Evolutionary conservation across 1,140 invertebrate species (phyloP), one percentile per base, ranked within the genome.

Genomic region (Diuraphis noxia): DNA sequence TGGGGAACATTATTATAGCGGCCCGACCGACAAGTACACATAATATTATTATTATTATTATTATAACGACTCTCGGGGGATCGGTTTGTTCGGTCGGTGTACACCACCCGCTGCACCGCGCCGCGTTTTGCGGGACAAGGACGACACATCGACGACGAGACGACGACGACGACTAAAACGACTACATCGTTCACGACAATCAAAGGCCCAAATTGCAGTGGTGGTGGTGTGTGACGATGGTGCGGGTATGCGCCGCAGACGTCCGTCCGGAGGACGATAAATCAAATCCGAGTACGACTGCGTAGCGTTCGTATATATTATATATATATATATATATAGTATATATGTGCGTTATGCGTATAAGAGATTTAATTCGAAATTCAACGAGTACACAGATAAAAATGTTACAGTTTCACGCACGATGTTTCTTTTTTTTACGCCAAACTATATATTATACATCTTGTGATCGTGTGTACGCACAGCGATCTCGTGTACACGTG

Each of bases 191-290:
- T 88, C 85, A 46, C 38, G 86, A 36, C 87, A 90, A 90, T 90
- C 88, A 90, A 41, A 13, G 63, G 52, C 34, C 21, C 46, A 72
- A 88, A 88, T 72, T 72, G 56, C 40, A 38, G 86, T 40, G 30
- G 56, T 72, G 56, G n/a, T 72, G 56, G 56, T 30, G 56, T 63
- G 56, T n/a, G 56, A 63, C 30, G 56, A 13, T 63, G 56, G 36
- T 81, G 36, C 21, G 34, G 36, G 21, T 23, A 81, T 63, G 56
- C 9, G 56, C 56, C n/a, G 30, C 30, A 56, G 86, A 89, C 25
- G 63, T 88, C 49, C 63, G 88, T 89, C 63, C 88, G 41, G 88
- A 89, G 88, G 77, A 89, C 77, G 77, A 89, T 89, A 89, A 89
- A 89, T 89, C 88, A 89, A 77, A 77, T 36, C 43, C 40, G 23